phyloP scores from a whole-genome alignment of 2,113 vertebrate genomes.

The Erinaceus europaeus region DNA sequence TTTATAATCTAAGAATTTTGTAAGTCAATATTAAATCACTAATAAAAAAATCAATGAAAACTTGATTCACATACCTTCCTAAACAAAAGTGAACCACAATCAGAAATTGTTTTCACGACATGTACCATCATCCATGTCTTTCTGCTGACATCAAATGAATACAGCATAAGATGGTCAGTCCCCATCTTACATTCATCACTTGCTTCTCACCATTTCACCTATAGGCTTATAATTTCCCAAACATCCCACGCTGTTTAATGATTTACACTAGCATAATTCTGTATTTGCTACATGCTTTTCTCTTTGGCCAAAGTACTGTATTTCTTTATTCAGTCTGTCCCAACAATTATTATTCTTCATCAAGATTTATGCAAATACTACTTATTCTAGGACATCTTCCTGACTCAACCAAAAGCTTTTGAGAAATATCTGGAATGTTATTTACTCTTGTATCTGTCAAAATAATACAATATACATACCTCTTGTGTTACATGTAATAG shows the following conservation, averaged over 20 bases:
- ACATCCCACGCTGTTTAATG: neutral
- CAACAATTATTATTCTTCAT: conserved; percentile 26
- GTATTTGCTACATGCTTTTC: neutral
- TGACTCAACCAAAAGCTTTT: neutral
- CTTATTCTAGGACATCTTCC: neutral
- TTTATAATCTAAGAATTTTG: no score
- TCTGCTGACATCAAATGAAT: neutral
- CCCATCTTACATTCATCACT: neutral
- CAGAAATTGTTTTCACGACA: neutral
- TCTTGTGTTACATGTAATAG: neutral
- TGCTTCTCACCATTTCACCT: neutral
- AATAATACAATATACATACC: neutral
- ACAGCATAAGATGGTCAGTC: neutral
- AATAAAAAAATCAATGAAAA: no score
- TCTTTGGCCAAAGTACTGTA: neutral
- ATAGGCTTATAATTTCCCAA: neutral
- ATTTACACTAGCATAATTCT: conserved; percentile 7
- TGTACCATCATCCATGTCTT: neutral
- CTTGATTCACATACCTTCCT: neutral
- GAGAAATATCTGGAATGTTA: neutral
- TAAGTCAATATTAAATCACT: no score
- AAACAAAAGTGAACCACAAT: neutral
- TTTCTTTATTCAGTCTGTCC: neutral
- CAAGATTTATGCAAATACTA: neutral
- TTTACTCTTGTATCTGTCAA: neutral